phyloP scores from a whole-genome alignment of 2,888 invertebrate genomes.

The Amblyjoppa fuscipennis region DNA sequence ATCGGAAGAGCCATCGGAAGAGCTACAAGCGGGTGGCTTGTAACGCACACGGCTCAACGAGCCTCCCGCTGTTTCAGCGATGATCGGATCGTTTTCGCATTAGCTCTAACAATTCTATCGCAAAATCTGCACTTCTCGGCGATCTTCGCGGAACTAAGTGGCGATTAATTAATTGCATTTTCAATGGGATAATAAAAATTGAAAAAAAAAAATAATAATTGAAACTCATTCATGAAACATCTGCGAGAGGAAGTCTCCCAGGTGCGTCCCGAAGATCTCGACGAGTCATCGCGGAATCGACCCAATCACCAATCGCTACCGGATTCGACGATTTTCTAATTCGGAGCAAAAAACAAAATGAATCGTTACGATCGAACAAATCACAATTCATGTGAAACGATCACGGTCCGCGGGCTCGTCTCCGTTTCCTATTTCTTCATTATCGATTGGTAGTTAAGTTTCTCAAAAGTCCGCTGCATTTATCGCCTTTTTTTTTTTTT shows the following conservation, averaged over 20 bases:
- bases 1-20: conserved; percentile 45
- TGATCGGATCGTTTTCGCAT: conserved; percentile 45
- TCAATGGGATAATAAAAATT: not conserved
- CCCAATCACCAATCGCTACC: not conserved
- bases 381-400: conserved; percentile 51
- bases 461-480: not conserved
- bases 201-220: conserved; percentile 49
- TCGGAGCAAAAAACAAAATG: conserved; percentile 44
- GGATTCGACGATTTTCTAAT: conserved; percentile 44
- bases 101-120: conserved; percentile 61
- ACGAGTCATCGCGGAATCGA: conserved; percentile 12
- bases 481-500: not conserved
- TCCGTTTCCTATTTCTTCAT: conserved; percentile 32
- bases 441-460: not conserved
- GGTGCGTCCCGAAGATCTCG: not conserved
- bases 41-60: conserved; percentile 1
- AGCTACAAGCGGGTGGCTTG: not conserved
- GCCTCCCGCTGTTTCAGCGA: conserved; percentile 25
- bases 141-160: conserved; percentile 28
- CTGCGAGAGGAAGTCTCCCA: not conserved
- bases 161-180: conserved; percentile 52
- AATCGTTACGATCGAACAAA: conserved; percentile 58
- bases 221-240: conserved; percentile 36
- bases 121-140: conserved; percentile 46
- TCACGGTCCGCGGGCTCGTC: conserved; percentile 17